These are phyloP conservation scores for Colletes latitarsis DNA, from an alignment of 1,140 invertebrate genomes.

Conservation along the genomic window DNA sequence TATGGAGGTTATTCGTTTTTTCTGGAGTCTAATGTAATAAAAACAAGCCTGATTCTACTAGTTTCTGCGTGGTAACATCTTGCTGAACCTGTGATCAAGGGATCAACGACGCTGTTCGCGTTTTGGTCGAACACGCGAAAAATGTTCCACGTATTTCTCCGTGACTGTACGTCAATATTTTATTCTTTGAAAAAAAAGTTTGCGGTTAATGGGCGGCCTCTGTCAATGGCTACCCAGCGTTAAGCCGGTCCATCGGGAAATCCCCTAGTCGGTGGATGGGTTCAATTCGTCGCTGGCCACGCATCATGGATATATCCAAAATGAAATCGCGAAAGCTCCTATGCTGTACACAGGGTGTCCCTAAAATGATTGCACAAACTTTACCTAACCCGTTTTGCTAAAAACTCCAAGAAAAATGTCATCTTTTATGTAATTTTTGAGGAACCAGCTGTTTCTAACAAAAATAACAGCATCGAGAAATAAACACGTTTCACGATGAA, in stretches of 20 bases:
- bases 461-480: too few species aligned
- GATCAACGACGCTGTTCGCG: not conserved
- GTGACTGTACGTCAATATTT: not conserved
- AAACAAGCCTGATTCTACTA: too few species aligned
- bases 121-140: not conserved
- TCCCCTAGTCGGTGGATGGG: slow-evolving; percentile 4
- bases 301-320: slow-evolving; percentile 13
- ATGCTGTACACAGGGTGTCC: not conserved
- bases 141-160: not conserved
- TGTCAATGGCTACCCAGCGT: not conserved
- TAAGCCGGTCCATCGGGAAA: slow-evolving; percentile 25
- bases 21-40: too few species aligned
- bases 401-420: too few species aligned
- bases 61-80: too few species aligned
- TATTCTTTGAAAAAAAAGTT: not conserved
- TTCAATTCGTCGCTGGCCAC: not conserved
- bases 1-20: too few species aligned
- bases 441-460: too few species aligned
- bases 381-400: too few species aligned
- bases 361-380: not conserved
- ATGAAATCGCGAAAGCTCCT: slow-evolving; percentile 3
- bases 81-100: too few species aligned
- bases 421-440: too few species aligned
- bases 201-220: not conserved
- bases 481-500: too few species aligned